Evolutionary conservation across 2,113 vertebrate species (phyloP).

Genomic region (Lethenteron reissneri): DNA sequence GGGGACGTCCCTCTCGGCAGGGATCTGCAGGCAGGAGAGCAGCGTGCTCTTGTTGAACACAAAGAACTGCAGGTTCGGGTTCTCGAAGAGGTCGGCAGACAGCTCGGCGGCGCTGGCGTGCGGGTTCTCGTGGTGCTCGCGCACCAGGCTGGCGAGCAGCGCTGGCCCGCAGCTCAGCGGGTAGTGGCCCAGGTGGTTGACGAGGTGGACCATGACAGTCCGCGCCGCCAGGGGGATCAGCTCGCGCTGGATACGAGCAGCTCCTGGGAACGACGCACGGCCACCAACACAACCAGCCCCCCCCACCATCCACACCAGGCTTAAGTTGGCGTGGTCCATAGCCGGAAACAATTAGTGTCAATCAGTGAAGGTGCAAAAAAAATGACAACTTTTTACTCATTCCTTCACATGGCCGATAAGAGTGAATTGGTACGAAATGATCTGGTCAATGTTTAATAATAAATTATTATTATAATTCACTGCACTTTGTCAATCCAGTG

Average conservation of each 20-base stretch:
- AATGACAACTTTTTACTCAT: too few relatives aligned
- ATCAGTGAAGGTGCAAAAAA: too few relatives aligned
- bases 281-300: too few relatives aligned
- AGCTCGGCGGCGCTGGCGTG: constrained; percentile 60
- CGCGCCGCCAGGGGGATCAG: constrained; percentile 69
- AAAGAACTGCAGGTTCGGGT: constrained; percentile 81
- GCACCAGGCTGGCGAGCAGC: constrained; percentile 68
- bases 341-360: too few relatives aligned
- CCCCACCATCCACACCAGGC: too few relatives aligned
- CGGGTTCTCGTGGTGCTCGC: constrained; percentile 71
- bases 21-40: constrained; percentile 78
- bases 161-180: constrained; percentile 66
- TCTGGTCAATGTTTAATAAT: too few relatives aligned
- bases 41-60: constrained; percentile 87
- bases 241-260: constrained; percentile 18
- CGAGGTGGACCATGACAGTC: constrained; percentile 87
- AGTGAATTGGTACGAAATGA: too few relatives aligned
- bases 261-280: not conserved
- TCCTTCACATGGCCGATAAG: too few relatives aligned
- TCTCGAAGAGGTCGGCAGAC: constrained; percentile 74
- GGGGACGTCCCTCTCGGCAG: constrained; percentile 19
- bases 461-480: too few relatives aligned
- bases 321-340: too few relatives aligned
- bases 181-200: constrained; percentile 84
- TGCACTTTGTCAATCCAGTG: too few relatives aligned